phyloP scores from a whole-genome alignment of 37 sponge, comb jelly and placozoan genomes.

The Theonella swinhoei region DNA sequence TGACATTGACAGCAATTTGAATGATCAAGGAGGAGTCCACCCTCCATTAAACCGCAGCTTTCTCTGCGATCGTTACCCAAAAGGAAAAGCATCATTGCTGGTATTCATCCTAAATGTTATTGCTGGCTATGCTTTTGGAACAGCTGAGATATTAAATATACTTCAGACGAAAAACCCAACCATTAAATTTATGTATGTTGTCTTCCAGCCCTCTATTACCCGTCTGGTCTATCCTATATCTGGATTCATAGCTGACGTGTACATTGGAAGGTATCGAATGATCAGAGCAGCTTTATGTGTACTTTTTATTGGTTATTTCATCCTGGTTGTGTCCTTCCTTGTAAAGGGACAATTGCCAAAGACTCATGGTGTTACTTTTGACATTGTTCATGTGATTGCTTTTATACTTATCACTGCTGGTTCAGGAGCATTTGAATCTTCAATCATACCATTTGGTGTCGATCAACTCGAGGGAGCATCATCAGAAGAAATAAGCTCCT shows the following conservation, averaged over 20 bases:
- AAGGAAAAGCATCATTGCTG: not conserved
- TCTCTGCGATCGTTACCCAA: not conserved
- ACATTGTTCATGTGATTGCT: not conserved
- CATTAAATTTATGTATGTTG: no score
- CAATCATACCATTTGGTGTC: slow-evolving; percentile 14
- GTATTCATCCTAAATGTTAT: slow-evolving; percentile 6
- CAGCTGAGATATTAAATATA: not conserved
- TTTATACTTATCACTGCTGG: not conserved
- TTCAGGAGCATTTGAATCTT: slow-evolving; percentile 18
- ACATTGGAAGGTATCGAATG: not conserved
- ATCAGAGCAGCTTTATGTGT: not conserved
- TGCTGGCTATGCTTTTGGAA: slow-evolving; percentile 2
- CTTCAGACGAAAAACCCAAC: no score
- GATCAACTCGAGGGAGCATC: slow-evolving; percentile 20
- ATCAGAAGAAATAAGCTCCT: slow-evolving; percentile 17
- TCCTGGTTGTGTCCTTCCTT: not conserved
- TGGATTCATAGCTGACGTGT: not conserved
- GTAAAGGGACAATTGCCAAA: no score
- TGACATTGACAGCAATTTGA: not conserved
- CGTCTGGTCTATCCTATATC: not conserved
- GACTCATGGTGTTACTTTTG: no score
- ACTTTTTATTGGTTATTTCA: not conserved
- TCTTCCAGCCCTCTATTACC: no score
- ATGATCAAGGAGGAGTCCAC: no score
- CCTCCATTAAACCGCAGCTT: not conserved